A percentile compares a stretch with the other conserved stretches of the same genome.
These are phyloP conservation scores for Mus pahari DNA, from an alignment of 2,113 vertebrate genomes.

Conservation along the genomic window DNA sequence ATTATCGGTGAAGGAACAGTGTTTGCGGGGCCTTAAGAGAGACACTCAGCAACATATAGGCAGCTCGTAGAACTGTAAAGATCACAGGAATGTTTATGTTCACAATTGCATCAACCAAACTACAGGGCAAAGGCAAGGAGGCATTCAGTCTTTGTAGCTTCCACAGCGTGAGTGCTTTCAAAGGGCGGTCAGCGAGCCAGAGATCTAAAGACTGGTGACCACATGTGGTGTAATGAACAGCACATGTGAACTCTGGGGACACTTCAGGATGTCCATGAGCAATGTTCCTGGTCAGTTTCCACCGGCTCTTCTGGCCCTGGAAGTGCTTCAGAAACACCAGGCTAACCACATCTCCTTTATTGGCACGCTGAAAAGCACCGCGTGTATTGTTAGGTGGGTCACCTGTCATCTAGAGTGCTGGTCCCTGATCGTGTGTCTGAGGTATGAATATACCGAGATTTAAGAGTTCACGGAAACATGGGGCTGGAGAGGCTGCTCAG, in stretches of 20 bases:
- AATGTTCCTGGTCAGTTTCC: background rate
- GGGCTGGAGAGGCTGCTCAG: background rate
- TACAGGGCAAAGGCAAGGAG: background rate
- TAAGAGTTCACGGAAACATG: constrained; percentile 4
- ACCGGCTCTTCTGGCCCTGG: background rate
- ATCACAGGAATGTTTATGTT: background rate
- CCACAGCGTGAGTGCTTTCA: background rate
- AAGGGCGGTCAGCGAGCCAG: background rate
- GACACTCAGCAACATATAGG: background rate
- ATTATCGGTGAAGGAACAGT: background rate
- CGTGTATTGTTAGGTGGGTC: background rate
- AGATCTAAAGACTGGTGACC: background rate
- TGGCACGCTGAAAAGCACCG: background rate
- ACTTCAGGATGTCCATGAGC: background rate
- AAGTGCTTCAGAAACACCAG: background rate
- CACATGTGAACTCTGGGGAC: background rate
- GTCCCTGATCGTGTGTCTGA: background rate
- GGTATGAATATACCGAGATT: background rate
- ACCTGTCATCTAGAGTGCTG: background rate
- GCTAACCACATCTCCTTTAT: background rate
- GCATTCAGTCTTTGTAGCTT: background rate
- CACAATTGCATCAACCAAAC: background rate
- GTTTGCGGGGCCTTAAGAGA: background rate
- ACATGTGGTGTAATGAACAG: background rate
- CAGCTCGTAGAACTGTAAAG: background rate